A percentile compares a stretch with the other conserved stretches of the same genome.
Conservation (phyloP, 1,140 invertebrate genomes). For the Nixonia krombeini region DNA sequence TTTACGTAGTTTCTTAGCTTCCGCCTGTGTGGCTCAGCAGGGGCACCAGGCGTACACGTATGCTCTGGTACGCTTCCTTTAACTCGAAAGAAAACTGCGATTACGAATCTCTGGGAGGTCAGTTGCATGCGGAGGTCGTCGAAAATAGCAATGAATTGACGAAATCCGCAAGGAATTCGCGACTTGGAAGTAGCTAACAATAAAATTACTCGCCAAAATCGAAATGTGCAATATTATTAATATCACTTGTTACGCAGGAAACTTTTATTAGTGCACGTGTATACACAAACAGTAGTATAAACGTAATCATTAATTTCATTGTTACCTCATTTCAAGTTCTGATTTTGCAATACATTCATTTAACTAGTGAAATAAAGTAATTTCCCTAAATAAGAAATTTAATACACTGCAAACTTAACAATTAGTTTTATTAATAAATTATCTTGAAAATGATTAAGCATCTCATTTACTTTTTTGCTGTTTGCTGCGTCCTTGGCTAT, state of each 20-base stretch:
- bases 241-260: too few species aligned
- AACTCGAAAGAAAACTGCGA: slow-evolving; percentile 7
- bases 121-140: slow-evolving; percentile 14
- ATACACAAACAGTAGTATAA: too few species aligned
- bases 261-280: too few species aligned
- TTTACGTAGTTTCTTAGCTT: slow-evolving; percentile 1
- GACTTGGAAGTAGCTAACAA: neutral
- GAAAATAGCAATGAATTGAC: slow-evolving; percentile 41
- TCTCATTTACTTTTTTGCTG: too few species aligned
- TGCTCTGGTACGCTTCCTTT: neutral
- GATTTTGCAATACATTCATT: too few species aligned
- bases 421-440: too few species aligned
- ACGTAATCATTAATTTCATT: too few species aligned
- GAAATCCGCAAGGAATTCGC: slow-evolving; percentile 9
- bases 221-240: neutral
- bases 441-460: too few species aligned
- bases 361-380: too few species aligned
- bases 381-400: too few species aligned
- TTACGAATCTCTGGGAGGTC: slow-evolving; percentile 33
- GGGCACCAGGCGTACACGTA: neutral
- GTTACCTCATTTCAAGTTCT: too few species aligned
- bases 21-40: neutral
- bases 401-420: too few species aligned
- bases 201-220: neutral
- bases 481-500: slow-evolving; percentile 4